These are phyloP conservation scores for Sternarchorhynchus goeldii DNA, from an alignment of 2,797 vertebrate species.

Conservation along the genomic window DNA sequence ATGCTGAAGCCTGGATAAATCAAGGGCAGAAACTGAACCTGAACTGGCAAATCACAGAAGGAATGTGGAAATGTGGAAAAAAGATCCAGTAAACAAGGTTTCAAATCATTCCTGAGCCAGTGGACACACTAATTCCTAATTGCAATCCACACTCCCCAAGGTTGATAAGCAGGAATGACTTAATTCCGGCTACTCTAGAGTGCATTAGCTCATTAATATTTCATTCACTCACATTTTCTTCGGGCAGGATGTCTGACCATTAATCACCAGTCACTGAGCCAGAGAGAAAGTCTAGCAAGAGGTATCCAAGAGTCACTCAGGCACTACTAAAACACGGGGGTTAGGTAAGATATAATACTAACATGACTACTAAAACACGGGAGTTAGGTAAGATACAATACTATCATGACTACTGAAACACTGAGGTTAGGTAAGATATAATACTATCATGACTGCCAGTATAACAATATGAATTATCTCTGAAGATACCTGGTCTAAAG, in stretches of 20 bases:
- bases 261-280: constrained; percentile 67
- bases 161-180: constrained; percentile 62
- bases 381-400: too few species aligned
- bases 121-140: constrained; percentile 49
- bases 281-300: constrained; percentile 65
- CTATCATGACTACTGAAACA: too few species aligned
- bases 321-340: constrained; percentile 48
- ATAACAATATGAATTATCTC: constrained; percentile 47
- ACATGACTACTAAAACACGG: constrained; percentile 52
- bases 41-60: background rate
- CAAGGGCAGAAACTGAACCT: background rate
- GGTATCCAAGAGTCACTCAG: constrained; percentile 65
- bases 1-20: constrained; percentile 4
- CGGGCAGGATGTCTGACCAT: constrained; percentile 68
- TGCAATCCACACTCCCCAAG: constrained; percentile 47
- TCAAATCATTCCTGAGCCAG: constrained; percentile 61
- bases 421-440: too few species aligned
- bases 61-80: background rate
- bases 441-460: constrained; percentile 2
- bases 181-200: constrained; percentile 54
- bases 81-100: constrained; percentile 35
- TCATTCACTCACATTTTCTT: constrained; percentile 72
- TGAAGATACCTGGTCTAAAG: constrained; percentile 30
- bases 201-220: constrained; percentile 72
- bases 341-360: constrained; percentile 55